A percentile compares a stretch with the other conserved stretches of the same genome.
Conservation (phyloP, 2,888 invertebrate species). For the Norana najaformis region DNA sequence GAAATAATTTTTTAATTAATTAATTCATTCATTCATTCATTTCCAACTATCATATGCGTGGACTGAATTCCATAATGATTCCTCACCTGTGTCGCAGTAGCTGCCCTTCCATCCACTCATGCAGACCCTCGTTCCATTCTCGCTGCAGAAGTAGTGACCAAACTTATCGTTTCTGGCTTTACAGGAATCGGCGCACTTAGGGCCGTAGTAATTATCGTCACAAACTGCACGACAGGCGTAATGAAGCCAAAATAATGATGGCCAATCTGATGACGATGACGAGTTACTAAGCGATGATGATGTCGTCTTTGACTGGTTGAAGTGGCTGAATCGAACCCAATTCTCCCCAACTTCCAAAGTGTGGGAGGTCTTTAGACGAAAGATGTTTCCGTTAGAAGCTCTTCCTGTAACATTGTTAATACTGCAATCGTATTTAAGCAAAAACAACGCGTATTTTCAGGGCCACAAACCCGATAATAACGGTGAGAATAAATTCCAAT, state of each 20-base stretch:
- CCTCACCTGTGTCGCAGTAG: slow-evolving; percentile 72
- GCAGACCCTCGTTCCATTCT: slow-evolving; percentile 84
- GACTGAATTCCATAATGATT: too few relatives aligned
- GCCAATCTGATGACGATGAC: neutral
- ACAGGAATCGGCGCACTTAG: slow-evolving; percentile 61
- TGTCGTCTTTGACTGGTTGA: neutral
- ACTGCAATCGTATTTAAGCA: neutral
- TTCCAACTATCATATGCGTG: too few relatives aligned
- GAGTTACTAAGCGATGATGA: neutral
- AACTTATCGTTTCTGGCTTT: slow-evolving; percentile 73
- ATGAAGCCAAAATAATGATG: slow-evolving; percentile 14
- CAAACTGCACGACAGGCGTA: slow-evolving; percentile 55
- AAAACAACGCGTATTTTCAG: neutral
- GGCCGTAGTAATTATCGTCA: slow-evolving; percentile 63
- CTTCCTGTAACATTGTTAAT: neutral
- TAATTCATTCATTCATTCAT: too few relatives aligned
- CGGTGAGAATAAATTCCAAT: too few relatives aligned
- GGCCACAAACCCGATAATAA: too few relatives aligned
- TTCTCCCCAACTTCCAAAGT: neutral
- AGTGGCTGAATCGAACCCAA: neutral
- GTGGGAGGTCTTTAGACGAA: neutral
- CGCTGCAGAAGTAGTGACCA: slow-evolving; percentile 86
- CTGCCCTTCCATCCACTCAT: slow-evolving; percentile 80
- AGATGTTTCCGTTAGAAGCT: neutral
- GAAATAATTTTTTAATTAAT: too few relatives aligned